Percentiles rank a stretch among this genome's conserved stretches.
Evolutionary conservation across 2,888 invertebrate species (phyloP).

Genomic region (Lysandra bellargus): DNA sequence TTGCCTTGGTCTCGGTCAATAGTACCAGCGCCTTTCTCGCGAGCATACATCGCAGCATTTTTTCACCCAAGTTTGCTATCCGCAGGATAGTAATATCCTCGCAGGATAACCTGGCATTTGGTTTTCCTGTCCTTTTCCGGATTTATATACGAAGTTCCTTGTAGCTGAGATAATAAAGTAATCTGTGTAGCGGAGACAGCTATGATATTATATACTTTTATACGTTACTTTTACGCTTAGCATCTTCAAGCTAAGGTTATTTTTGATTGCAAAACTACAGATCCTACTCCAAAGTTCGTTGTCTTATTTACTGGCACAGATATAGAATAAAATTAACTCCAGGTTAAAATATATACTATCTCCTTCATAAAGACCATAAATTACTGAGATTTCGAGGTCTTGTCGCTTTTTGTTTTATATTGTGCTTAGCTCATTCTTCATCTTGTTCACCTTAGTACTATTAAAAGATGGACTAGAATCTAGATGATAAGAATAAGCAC

Average conservation of each 20-base stretch:
- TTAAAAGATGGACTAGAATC: neutral
- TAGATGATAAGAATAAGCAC: neutral
- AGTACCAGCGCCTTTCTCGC: conserved; percentile 52
- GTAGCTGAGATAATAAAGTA: neutral
- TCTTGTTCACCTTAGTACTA: neutral
- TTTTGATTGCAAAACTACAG: neutral
- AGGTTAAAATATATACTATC: neutral
- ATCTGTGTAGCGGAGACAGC: no score
- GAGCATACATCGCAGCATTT: conserved; percentile 38
- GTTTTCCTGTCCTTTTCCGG: neutral
- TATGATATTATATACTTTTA: no score
- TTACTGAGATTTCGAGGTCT: neutral
- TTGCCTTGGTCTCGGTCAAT: conserved; percentile 63
- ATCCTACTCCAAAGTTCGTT: neutral
- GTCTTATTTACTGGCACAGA: neutral
- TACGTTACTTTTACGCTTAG: neutral
- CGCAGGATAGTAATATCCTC: neutral
- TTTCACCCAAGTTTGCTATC: conserved; percentile 37
- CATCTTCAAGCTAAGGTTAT: neutral
- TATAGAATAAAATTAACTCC: neutral
- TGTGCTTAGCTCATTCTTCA: neutral
- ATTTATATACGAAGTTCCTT: neutral
- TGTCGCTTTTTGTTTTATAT: neutral
- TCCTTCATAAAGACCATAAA: neutral
- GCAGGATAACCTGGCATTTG: neutral